phyloP scores from a whole-genome alignment of 1,140 invertebrate species.

The Dreissena polymorpha region DNA sequence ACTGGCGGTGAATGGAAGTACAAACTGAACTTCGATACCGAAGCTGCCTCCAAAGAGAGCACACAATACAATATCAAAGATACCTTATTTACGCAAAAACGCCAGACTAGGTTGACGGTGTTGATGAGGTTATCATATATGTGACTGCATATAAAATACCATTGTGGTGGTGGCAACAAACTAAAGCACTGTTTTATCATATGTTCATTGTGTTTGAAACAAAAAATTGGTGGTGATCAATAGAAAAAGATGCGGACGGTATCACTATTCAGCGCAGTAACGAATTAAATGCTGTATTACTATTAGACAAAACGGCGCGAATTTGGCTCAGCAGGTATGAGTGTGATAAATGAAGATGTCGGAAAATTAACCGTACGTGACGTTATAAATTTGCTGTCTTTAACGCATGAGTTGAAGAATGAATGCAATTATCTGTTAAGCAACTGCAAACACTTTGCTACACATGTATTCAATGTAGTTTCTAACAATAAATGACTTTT shows the following conservation, averaged over 20 bases:
- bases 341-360: too few relatives aligned
- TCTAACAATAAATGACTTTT: too few relatives aligned
- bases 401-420: too few relatives aligned
- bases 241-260: slow-evolving; percentile 7
- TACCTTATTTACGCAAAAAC: too few relatives aligned
- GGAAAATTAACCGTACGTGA: too few relatives aligned
- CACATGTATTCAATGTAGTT: too few relatives aligned
- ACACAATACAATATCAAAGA: background rate
- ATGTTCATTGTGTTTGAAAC: slow-evolving; percentile 30
- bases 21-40: slow-evolving; percentile 7
- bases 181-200: too few relatives aligned
- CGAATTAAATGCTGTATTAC: background rate
- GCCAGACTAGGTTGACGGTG: background rate
- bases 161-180: too few relatives aligned
- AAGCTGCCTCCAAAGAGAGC: background rate
- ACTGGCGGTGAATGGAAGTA: background rate
- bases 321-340: too few relatives aligned
- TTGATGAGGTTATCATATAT: background rate
- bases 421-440: too few relatives aligned
- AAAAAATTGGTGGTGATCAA: slow-evolving; percentile 36
- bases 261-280: slow-evolving; percentile 41
- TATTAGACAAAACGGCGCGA: background rate
- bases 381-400: too few relatives aligned
- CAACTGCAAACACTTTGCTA: too few relatives aligned
- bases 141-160: background rate